phyloP scores from a whole-genome alignment of 2,888 invertebrate species.

The Pseudoips prasinana region DNA sequence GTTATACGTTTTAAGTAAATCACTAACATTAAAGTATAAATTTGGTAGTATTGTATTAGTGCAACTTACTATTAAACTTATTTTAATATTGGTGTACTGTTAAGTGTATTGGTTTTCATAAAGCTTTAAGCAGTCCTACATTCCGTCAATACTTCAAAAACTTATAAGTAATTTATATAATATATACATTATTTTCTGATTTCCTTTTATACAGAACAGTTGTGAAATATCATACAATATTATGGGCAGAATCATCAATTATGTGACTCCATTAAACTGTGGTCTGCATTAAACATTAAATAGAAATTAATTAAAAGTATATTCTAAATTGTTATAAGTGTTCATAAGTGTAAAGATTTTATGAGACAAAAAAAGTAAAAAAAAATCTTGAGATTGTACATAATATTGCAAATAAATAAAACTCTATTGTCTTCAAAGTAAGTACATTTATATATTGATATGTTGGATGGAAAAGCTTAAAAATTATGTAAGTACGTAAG shows the following conservation, averaged over 20 bases:
- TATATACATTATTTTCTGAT: conserved; percentile 29
- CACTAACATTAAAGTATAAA: no score
- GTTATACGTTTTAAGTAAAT: no score
- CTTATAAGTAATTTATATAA: not conserved
- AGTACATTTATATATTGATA: conserved; percentile 41
- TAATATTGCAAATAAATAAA: no score
- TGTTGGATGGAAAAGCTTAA: conserved; percentile 36
- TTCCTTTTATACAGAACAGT: conserved; percentile 11
- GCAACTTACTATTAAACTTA: no score
- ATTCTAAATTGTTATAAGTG: conserved; percentile 80
- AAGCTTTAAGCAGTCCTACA: conserved; percentile 25
- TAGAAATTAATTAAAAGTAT: conserved; percentile 49
- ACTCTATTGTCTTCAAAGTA: conserved; percentile 44
- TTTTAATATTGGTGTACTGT: no score
- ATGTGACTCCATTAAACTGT: conserved; percentile 22
- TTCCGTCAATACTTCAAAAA: conserved; percentile 24
- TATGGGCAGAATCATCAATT: conserved; percentile 21
- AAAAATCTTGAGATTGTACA: conserved; percentile 47
- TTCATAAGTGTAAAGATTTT: conserved; percentile 72
- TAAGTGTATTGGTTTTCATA: conserved; percentile 13
- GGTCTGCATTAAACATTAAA: conserved; percentile 48
- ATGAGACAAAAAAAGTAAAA: conserved; percentile 54
- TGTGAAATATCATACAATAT: conserved; percentile 6
- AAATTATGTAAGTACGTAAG: conserved; percentile 36
- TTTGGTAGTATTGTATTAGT: no score